Percentiles rank a stretch among this genome's conserved stretches.
Evolutionary conservation across 2,888 invertebrate genomes (phyloP).

Genomic region (Stratiomys singularior): DNA sequence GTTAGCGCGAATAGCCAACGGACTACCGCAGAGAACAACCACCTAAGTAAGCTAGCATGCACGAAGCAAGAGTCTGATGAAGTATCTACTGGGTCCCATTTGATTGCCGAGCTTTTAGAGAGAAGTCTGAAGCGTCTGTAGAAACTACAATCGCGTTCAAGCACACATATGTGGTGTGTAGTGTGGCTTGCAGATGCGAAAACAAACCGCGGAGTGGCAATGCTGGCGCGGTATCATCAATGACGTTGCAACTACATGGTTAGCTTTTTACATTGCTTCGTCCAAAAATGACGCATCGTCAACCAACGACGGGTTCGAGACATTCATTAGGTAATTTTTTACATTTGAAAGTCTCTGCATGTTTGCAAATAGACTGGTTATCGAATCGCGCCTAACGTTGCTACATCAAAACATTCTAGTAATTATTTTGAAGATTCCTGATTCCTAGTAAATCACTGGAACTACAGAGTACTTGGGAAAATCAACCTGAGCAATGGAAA

Average conservation of each 20-base stretch:
- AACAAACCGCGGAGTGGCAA: neutral
- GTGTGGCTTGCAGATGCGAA: neutral
- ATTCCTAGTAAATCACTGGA: too few relatives aligned
- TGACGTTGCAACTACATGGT: neutral
- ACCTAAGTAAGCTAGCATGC: neutral
- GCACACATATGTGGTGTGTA: neutral
- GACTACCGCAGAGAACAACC: neutral
- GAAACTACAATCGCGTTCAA: neutral
- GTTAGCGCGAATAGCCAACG: constrained; percentile 4
- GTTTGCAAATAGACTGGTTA: too few relatives aligned
- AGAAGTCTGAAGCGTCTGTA: neutral
- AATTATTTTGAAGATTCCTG: too few relatives aligned
- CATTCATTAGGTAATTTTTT: too few relatives aligned
- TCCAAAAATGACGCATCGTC: neutral
- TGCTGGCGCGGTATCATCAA: neutral
- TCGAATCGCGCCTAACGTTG: too few relatives aligned
- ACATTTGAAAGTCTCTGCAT: too few relatives aligned
- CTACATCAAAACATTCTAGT: too few relatives aligned
- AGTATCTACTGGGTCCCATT: neutral
- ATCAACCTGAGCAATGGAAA: too few relatives aligned
- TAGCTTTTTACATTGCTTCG: neutral
- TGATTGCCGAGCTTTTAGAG: constrained; percentile 3
- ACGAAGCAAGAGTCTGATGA: neutral
- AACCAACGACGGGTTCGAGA: neutral
- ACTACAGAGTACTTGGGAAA: too few relatives aligned